phyloP scores from a whole-genome alignment of 2,113 vertebrate species.

The Leptodactylus fuscus region DNA sequence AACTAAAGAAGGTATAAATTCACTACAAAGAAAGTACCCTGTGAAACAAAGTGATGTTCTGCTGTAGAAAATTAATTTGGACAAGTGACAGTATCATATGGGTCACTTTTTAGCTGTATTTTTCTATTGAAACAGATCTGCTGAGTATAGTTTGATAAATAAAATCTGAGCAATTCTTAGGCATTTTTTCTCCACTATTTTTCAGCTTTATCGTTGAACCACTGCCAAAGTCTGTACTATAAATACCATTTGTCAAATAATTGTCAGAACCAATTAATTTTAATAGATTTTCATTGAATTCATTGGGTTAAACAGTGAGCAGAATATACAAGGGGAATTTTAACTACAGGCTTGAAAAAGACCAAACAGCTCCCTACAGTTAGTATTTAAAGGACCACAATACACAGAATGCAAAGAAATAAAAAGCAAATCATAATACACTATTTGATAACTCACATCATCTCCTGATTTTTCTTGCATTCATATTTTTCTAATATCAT shows the following conservation, averaged over 20 bases:
- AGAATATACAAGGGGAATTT: neutral
- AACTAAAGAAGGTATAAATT: neutral
- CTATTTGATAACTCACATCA: too few relatives aligned
- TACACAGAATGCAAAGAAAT: too few relatives aligned
- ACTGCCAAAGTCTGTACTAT: constrained; percentile 5
- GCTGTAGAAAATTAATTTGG: neutral
- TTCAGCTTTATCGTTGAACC: constrained; percentile 2
- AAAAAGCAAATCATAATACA: too few relatives aligned
- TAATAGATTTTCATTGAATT: neutral
- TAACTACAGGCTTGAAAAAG: neutral
- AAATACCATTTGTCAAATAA: neutral
- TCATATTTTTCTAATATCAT: too few relatives aligned
- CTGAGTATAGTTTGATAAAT: neutral
- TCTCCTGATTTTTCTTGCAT: too few relatives aligned
- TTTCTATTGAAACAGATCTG: neutral
- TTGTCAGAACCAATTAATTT: constrained; percentile 11
- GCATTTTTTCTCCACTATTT: neutral
- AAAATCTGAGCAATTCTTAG: neutral
- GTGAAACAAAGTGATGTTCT: neutral
- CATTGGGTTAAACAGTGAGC: neutral
- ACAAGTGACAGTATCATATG: neutral
- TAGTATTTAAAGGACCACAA: too few relatives aligned
- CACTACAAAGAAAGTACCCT: neutral
- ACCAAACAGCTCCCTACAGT: neutral
- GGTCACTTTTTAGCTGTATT: neutral